phyloP scores from a whole-genome alignment of 2,113 vertebrate genomes.

The Tricholaema leucomelas region DNA sequence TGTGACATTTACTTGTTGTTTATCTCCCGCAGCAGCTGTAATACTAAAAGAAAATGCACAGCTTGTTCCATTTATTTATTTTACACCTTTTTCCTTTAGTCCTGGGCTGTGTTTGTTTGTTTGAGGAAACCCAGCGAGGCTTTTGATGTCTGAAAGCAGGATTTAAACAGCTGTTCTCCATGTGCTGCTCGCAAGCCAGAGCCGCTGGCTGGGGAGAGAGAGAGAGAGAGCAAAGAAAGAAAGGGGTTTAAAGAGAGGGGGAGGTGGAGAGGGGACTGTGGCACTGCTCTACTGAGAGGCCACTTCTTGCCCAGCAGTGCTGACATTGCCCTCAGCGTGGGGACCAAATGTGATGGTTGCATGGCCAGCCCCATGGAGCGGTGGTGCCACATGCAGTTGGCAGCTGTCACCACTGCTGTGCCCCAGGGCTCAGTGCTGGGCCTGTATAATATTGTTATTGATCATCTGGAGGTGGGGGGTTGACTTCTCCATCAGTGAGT shows the following conservation, averaged over 20 bases:
- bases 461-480: too few species aligned
- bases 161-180: conserved; percentile 74
- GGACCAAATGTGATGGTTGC: too few species aligned
- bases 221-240: background rate
- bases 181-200: conserved; percentile 1
- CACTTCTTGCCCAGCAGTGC: background rate
- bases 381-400: too few species aligned
- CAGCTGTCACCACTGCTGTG: too few species aligned
- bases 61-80: conserved; percentile 79
- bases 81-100: conserved; percentile 78
- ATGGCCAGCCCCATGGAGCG: too few species aligned
- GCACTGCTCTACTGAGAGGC: background rate
- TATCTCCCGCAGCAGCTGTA: conserved; percentile 81
- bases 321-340: fast-evolving
- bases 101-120: conserved; percentile 79
- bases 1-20: conserved; percentile 80
- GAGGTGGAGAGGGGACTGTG: background rate
- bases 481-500: too few species aligned
- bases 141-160: conserved; percentile 74
- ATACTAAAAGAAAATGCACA: conserved; percentile 72
- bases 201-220: background rate
- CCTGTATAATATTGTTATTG: too few species aligned
- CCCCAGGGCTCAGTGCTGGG: too few species aligned
- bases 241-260: background rate
- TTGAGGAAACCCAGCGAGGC: conserved; percentile 79